These are phyloP conservation scores for Enteromius unitaeniatus DNA, from an alignment of 2,797 vertebrate species.

Conservation along the genomic window DNA sequence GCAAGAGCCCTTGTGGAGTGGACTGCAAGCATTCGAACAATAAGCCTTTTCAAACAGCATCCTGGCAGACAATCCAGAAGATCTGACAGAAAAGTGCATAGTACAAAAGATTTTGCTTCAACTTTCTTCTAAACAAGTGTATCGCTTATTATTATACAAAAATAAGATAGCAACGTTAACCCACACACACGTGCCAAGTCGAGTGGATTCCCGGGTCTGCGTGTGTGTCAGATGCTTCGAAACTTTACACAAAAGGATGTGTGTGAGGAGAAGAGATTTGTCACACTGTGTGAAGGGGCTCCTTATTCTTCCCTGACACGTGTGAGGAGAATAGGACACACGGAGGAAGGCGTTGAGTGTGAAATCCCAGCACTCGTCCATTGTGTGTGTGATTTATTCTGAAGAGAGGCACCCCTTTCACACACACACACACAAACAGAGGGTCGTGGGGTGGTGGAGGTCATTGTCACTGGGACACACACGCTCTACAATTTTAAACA, in stretches of 20 bases:
- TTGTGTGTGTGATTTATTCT: conserved; percentile 76
- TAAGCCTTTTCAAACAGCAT: conserved; percentile 84
- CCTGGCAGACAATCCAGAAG: conserved; percentile 83
- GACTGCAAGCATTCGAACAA: conserved; percentile 83
- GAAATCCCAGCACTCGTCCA: conserved; percentile 78
- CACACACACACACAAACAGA: conserved; percentile 16
- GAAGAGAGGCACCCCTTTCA: conserved; percentile 64
- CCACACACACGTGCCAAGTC: background rate
- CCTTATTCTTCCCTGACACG: conserved; percentile 69
- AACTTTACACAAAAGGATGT: conserved; percentile 80
- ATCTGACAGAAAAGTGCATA: conserved; percentile 82
- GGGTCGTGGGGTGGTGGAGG: conserved; percentile 19
- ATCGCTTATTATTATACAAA: conserved; percentile 55
- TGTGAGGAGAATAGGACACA: conserved; percentile 73
- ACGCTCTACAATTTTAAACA: background rate
- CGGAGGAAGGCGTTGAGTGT: conserved; percentile 71
- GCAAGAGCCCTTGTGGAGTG: conserved; percentile 89
- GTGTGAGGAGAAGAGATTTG: conserved; percentile 80
- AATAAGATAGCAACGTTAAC: conserved; percentile 19
- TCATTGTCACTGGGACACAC: conserved; percentile 17
- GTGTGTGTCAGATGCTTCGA: conserved; percentile 46
- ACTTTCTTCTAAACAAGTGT: conserved; percentile 68
- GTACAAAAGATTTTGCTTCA: conserved; percentile 75
- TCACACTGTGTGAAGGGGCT: conserved; percentile 67
- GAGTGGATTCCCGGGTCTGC: conserved; percentile 5